Evolutionary conservation across 2,113 vertebrate genomes (phyloP).

Genomic region (Pitta sordida): DNA sequence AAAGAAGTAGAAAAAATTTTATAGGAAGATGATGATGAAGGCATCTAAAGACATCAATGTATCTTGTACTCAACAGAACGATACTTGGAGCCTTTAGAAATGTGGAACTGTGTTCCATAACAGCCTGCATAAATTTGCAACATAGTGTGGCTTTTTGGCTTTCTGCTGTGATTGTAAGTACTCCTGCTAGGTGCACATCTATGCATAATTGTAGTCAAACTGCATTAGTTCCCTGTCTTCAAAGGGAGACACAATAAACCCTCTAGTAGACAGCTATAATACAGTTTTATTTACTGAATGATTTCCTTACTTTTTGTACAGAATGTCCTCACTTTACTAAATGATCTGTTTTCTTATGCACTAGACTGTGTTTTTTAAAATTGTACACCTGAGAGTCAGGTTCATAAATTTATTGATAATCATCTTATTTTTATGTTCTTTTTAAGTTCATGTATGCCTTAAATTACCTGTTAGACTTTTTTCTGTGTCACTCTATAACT

Average conservation of each 20-base stretch:
- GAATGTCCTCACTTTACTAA: not conserved
- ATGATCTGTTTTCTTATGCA: not conserved
- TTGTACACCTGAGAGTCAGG: not conserved
- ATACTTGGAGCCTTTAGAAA: not conserved
- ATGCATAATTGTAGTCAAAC: not conserved
- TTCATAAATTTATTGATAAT: not conserved
- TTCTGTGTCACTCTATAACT: not conserved
- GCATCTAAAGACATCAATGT: not conserved
- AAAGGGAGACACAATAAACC: not conserved
- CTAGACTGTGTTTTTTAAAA: not conserved
- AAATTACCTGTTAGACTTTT: not conserved
- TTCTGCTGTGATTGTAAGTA: not conserved
- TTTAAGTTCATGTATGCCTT: not conserved
- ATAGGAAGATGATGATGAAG: not conserved
- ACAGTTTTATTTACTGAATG: not conserved
- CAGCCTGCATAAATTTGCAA: not conserved
- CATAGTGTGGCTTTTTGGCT: not conserved
- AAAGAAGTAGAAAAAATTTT: not conserved
- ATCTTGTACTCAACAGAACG: not conserved
- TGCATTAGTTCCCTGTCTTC: not conserved
- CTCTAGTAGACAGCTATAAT: not conserved
- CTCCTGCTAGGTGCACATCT: rapidly evolving
- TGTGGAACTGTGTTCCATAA: not conserved
- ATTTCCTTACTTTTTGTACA: not conserved
- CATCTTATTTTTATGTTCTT: not conserved